These are phyloP conservation scores for Anabacerthia variegaticeps DNA, from an alignment of 2,797 vertebrate species.

Conservation along the genomic window DNA sequence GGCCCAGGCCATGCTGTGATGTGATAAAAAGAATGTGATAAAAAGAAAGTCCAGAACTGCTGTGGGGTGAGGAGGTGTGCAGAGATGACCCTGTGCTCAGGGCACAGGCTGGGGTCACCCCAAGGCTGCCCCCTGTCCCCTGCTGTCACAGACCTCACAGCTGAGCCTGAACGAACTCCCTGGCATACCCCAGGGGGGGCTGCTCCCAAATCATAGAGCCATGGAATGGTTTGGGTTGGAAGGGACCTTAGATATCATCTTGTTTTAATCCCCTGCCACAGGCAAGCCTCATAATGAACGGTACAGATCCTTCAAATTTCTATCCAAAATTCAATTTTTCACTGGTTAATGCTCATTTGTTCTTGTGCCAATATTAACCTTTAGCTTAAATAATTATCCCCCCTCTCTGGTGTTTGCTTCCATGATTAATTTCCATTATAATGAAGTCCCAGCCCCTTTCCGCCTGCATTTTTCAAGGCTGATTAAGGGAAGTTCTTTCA, in stretches of 20 bases:
- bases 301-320: background rate
- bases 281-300: background rate
- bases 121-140: background rate
- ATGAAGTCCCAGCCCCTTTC: background rate
- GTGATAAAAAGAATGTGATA: background rate
- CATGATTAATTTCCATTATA: background rate
- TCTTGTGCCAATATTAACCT: background rate
- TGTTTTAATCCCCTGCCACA: background rate
- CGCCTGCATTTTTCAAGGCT: background rate
- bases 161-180: accelerated
- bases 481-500: background rate
- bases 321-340: background rate
- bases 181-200: background rate
- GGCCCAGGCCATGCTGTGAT: background rate
- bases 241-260: background rate
- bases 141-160: background rate
- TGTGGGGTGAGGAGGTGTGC: background rate
- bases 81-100: background rate
- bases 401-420: background rate
- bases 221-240: background rate
- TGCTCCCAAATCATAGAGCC: background rate
- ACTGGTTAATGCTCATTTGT: background rate
- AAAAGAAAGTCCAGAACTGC: background rate
- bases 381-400: slow-evolving; percentile 15
- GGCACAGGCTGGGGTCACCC: background rate